Conservation (phyloP, 2,113 vertebrate species). For the Sinocyclocheilus grahami region DNA sequence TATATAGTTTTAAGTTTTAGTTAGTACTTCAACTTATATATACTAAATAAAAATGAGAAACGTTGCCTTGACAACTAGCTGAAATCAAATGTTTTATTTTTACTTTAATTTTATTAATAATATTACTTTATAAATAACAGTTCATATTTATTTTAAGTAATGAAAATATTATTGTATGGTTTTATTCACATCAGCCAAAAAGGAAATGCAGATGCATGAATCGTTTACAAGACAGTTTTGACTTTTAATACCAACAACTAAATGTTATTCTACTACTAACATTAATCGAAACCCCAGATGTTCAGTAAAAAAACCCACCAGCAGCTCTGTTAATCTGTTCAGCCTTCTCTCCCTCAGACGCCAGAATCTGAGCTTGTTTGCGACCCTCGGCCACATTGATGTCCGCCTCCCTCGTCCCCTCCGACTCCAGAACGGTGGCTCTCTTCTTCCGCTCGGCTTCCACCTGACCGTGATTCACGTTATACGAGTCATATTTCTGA, state of each 20-base stretch:
- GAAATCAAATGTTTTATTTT: too few species aligned
- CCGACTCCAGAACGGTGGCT: constrained; percentile 92
- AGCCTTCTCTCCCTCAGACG: constrained; percentile 87
- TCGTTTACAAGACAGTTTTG: too few species aligned
- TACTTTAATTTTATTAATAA: too few species aligned
- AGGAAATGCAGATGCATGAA: too few species aligned
- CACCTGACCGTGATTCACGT: constrained; percentile 75
- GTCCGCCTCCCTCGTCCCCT: constrained; percentile 87
- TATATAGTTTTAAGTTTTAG: neutral
- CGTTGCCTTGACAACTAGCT: neutral
- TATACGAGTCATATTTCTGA: neutral
- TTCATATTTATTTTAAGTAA: too few species aligned
- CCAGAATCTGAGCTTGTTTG: constrained; percentile 94
- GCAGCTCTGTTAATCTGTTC: constrained; percentile 92
- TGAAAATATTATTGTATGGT: too few species aligned
- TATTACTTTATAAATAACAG: too few species aligned
- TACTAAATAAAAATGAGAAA: neutral
- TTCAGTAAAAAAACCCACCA: constrained; percentile 70
- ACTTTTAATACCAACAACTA: neutral
- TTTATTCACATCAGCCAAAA: too few species aligned
- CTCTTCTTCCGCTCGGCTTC: constrained; percentile 92
- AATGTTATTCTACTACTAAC: neutral
- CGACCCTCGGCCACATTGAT: constrained; percentile 93
- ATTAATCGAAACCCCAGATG: neutral
- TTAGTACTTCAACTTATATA: neutral